Evolutionary conservation across 2,888 invertebrate species (phyloP).

Genomic region (Anaspis maculata): DNA sequence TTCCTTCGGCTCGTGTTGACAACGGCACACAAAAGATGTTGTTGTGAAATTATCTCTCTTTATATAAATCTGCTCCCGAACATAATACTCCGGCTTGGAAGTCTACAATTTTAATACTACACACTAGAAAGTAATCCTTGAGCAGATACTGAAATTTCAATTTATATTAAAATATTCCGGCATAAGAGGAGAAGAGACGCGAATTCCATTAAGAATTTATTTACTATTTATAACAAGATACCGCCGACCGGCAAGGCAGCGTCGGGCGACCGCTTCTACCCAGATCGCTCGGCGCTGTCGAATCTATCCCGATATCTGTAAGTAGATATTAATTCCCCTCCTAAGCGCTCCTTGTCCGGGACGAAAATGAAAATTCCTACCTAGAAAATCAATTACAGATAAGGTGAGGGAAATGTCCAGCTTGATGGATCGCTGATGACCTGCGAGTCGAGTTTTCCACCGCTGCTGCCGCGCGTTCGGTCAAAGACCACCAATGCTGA

Average conservation of each 20-base stretch:
- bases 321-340: too few species aligned
- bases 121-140: slow-evolving; percentile 11
- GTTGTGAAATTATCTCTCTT: slow-evolving; percentile 25
- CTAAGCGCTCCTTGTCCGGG: not conserved
- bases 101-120: slow-evolving; percentile 16
- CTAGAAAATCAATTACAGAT: slow-evolving; percentile 19
- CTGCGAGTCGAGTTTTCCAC: slow-evolving; percentile 12
- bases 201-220: not conserved
- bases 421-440: slow-evolving; percentile 17
- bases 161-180: slow-evolving; percentile 12
- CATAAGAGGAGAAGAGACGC: not conserved
- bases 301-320: too few species aligned
- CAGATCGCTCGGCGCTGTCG: too few species aligned
- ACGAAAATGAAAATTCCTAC: slow-evolving; percentile 13
- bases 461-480: too few species aligned
- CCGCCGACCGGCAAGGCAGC: too few species aligned
- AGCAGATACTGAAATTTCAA: slow-evolving; percentile 11
- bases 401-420: slow-evolving; percentile 14
- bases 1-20: slow-evolving; percentile 20
- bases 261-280: too few species aligned
- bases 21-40: slow-evolving; percentile 23
- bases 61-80: slow-evolving; percentile 20
- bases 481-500: slow-evolving; percentile 1
- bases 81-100: slow-evolving; percentile 19
- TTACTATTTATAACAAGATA: too few species aligned